Evolutionary conservation across 1,140 invertebrate species (phyloP).

Genomic region (Sinella curviseta): DNA sequence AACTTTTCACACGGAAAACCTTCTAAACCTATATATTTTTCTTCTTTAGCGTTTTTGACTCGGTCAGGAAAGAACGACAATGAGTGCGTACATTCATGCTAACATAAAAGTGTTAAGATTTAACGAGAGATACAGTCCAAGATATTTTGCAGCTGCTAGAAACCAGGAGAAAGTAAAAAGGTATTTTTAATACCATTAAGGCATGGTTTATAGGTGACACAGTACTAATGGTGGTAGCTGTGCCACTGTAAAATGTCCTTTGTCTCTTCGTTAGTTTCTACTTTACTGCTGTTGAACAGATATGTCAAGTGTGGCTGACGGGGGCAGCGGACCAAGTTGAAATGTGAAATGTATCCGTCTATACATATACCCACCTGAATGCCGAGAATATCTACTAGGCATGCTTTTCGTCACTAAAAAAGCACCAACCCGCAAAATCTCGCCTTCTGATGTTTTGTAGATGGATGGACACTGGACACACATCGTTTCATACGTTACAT

Average conservation of each 20-base stretch:
- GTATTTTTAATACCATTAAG: not conserved
- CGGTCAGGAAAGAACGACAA: not conserved
- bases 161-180: not conserved
- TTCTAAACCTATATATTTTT: not conserved
- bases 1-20: not conserved
- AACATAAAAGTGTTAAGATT: not conserved
- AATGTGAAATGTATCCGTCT: slow-evolving; percentile 7
- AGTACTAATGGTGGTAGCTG: not conserved
- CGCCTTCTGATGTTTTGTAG: not conserved
- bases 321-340: slow-evolving; percentile 3
- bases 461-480: not conserved
- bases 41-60: not conserved
- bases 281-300: not conserved
- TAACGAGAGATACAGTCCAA: not conserved
- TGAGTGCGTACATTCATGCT: not conserved
- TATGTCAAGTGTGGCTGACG: slow-evolving; percentile 32
- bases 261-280: not conserved
- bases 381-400: not conserved
- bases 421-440: not conserved
- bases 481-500: too few relatives aligned
- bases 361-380: slow-evolving; percentile 36
- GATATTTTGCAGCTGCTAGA: not conserved
- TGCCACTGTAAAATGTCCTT: not conserved
- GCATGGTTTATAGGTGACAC: not conserved
- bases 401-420: not conserved